These are phyloP conservation scores for Sitobion miscanthi DNA, from an alignment of 1,140 invertebrate genomes.

Conservation along the genomic window DNA sequence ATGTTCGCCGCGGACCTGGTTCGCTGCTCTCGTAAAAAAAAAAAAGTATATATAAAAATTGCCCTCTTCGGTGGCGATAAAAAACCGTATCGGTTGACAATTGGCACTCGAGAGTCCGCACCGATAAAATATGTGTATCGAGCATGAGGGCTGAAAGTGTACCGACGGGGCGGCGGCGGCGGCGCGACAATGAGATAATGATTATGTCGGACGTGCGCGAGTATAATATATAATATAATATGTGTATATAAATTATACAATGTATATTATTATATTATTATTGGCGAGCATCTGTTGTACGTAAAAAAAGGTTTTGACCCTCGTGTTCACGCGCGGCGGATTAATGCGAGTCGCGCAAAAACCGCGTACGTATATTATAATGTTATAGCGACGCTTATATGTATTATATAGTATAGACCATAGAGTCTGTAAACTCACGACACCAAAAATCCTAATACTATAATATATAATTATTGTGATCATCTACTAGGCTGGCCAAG, in stretches of 20 bases:
- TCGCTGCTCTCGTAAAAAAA: not conserved
- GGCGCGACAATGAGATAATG: constrained; percentile 55
- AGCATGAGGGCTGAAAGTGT: constrained; percentile 41
- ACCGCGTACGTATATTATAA: not conserved
- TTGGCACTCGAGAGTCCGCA: constrained; percentile 41
- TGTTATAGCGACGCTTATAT: not conserved
- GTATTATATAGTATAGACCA: too few relatives aligned
- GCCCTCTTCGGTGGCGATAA: constrained; percentile 17
- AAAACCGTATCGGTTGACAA: constrained; percentile 47
- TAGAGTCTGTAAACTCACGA: not conserved
- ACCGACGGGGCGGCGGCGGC: not conserved
- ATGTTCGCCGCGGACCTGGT: constrained; percentile 47
- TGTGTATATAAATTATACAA: not conserved
- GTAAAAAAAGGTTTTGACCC: constrained; percentile 34
- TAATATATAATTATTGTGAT: not conserved
- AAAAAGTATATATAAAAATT: not conserved
- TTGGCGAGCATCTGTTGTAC: constrained; percentile 38
- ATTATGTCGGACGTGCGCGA: not conserved
- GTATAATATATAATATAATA: not conserved
- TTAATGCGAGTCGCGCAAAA: not conserved
- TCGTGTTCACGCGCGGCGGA: constrained; percentile 14
- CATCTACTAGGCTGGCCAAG: not conserved
- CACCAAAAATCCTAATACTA: not conserved
- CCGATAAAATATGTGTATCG: constrained; percentile 14
- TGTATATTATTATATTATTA: constrained; percentile 12